Conservation (phyloP, 1,140 invertebrate genomes). For the Leguminivora glycinivorella region DNA sequence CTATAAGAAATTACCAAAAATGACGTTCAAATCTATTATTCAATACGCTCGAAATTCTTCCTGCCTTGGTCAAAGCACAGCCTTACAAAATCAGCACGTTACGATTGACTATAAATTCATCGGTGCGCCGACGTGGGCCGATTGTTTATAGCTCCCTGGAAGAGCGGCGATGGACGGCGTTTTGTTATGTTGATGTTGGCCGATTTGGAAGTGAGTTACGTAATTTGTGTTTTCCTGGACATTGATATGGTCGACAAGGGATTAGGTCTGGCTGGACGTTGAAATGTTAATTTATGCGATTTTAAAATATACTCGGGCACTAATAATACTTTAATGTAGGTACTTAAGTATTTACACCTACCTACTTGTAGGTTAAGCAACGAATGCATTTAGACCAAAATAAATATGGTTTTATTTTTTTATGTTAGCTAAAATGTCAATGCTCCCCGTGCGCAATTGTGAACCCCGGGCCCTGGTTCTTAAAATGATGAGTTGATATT, state of each 20-base stretch:
- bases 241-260: neutral
- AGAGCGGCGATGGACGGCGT: slow-evolving; percentile 14
- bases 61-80: neutral
- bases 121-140: slow-evolving; percentile 13
- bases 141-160: neutral
- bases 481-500: neutral
- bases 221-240: neutral
- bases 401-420: no score
- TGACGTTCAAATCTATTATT: neutral
- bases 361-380: no score
- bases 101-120: slow-evolving; percentile 1
- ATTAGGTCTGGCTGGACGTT: neutral
- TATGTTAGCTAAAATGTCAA: neutral
- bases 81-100: neutral
- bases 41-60: neutral
- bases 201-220: slow-evolving; percentile 11
- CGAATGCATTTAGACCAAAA: no score
- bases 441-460: neutral
- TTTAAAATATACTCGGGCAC: neutral
- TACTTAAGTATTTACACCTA: no score
- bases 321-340: neutral
- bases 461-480: neutral
- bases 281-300: neutral
- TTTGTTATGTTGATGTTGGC: slow-evolving; percentile 16
- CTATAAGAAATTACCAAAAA: no score